These are phyloP conservation scores for Sciurus carolinensis DNA, from an alignment of 2,797 vertebrate species.

Conservation along the genomic window DNA sequence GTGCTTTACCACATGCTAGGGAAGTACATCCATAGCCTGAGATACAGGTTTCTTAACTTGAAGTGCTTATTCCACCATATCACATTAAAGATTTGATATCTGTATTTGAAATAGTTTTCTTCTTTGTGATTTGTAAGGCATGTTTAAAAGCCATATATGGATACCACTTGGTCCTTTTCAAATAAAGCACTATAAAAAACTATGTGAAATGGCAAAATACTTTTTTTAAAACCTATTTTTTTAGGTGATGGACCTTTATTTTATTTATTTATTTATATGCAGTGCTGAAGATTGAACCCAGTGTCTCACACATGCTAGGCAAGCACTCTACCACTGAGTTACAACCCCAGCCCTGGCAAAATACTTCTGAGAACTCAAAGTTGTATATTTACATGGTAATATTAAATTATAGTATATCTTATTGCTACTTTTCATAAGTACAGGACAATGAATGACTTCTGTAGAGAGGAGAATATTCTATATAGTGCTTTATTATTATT, in stretches of 20 bases:
- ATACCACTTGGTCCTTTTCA: slow-evolving; percentile 34
- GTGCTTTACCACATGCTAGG: not conserved
- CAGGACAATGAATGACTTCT: not conserved
- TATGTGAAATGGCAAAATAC: slow-evolving; percentile 22
- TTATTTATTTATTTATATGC: no score
- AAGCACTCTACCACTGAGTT: no score
- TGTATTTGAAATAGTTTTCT: slow-evolving; percentile 60
- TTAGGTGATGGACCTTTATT: no score
- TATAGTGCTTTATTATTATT: slow-evolving; percentile 37
- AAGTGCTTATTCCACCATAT: not conserved
- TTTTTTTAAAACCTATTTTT: not conserved
- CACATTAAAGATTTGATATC: slow-evolving; percentile 9
- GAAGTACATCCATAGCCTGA: not conserved
- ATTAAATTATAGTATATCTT: slow-evolving; percentile 21
- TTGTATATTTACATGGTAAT: slow-evolving; percentile 45
- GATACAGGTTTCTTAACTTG: slow-evolving; percentile 52
- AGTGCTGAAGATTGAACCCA: no score
- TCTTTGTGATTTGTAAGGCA: slow-evolving; percentile 24
- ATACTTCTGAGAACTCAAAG: slow-evolving; percentile 59
- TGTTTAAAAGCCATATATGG: not conserved
- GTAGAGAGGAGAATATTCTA: not conserved
- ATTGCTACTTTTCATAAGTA: slow-evolving; percentile 13
- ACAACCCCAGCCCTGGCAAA: not conserved
- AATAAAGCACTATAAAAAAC: slow-evolving; percentile 47
- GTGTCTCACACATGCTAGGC: no score